Evolutionary conservation across 2,113 vertebrate genomes (phyloP).

Genomic region (Cichladusa arquata): DNA sequence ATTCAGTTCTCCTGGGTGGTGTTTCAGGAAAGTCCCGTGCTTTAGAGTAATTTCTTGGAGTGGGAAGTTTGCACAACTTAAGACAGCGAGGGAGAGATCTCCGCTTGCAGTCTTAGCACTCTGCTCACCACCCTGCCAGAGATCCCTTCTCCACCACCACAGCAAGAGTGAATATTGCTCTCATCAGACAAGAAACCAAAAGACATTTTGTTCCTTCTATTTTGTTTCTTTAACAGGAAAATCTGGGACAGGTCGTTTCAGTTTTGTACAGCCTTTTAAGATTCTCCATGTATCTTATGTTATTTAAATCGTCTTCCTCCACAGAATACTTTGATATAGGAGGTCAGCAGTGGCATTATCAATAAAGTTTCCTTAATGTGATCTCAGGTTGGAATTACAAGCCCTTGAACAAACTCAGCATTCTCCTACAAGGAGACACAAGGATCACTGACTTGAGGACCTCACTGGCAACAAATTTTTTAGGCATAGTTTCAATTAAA

Average conservation of each 20-base stretch:
- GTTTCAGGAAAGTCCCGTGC: neutral
- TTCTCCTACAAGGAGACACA: neutral
- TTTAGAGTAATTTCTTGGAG: neutral
- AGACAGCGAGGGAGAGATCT: neutral
- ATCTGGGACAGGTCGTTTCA: neutral
- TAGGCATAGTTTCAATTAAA: neutral
- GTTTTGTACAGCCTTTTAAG: neutral
- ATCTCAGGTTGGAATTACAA: neutral
- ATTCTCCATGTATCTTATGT: neutral
- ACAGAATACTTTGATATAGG: neutral
- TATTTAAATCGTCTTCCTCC: neutral
- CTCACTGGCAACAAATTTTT: neutral
- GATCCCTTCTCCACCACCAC: neutral
- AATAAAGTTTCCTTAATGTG: neutral
- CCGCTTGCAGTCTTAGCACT: fast-evolving
- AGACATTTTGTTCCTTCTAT: neutral
- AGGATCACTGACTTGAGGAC: neutral
- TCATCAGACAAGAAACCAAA: neutral
- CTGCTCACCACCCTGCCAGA: neutral
- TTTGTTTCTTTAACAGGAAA: neutral
- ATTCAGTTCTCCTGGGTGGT: neutral
- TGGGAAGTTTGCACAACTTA: neutral
- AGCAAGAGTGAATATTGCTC: neutral
- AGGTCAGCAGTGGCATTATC: neutral
- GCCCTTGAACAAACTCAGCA: neutral